phyloP scores from a whole-genome alignment of 1,140 invertebrate genomes.

The Himalopsyche phryganea region DNA sequence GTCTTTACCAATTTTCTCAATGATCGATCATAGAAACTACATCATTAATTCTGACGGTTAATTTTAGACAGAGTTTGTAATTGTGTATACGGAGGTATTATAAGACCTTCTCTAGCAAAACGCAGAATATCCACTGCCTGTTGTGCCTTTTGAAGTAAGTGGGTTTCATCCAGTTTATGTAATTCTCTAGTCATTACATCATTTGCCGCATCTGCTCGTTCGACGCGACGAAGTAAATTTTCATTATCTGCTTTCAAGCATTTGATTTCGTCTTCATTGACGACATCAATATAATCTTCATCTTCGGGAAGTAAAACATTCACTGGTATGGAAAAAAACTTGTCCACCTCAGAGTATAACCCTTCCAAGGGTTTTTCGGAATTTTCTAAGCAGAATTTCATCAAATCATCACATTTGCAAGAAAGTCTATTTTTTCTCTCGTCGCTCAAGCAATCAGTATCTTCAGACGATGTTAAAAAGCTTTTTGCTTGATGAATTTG shows the following conservation, averaged over 20 bases:
- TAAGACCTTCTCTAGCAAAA: no score
- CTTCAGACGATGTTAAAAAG: conserved; percentile 7
- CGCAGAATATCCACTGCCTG: no score
- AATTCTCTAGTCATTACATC: background rate
- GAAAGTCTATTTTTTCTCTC: conserved; percentile 6
- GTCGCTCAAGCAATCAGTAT: background rate
- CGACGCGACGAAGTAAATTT: background rate
- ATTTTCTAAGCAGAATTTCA: conserved; percentile 4
- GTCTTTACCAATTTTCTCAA: no score
- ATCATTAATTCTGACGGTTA: no score
- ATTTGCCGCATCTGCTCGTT: background rate
- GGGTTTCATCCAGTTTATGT: background rate
- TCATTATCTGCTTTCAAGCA: conserved; percentile 4
- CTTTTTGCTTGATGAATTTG: conserved; percentile 6
- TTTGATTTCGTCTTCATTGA: conserved; percentile 12
- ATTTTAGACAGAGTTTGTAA: no score
- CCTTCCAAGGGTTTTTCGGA: conserved; percentile 1
- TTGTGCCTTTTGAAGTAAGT: background rate
- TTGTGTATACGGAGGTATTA: no score
- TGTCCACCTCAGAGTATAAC: conserved; percentile 8
- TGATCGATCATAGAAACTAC: no score
- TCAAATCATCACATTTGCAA: conserved; percentile 10
- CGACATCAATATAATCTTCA: conserved; percentile 3
- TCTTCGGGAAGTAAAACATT: conserved; percentile 11
- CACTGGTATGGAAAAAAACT: conserved; percentile 12